These are phyloP conservation scores for Carlito syrichta DNA, from an alignment of 2,113 vertebrate genomes.

Conservation along the genomic window DNA sequence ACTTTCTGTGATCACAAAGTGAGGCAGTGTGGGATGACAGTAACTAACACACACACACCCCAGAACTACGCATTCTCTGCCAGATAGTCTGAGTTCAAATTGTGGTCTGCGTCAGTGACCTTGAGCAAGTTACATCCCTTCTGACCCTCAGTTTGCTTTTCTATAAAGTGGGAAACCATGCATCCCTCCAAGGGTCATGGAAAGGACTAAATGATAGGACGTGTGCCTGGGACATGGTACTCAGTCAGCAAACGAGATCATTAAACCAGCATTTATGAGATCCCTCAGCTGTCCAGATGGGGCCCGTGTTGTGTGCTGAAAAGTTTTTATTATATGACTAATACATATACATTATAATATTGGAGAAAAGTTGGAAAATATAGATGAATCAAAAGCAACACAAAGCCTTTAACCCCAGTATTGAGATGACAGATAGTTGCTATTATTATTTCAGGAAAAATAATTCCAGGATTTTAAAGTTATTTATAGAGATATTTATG, in stretches of 20 bases:
- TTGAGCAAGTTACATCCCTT: neutral
- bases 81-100: neutral
- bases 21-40: neutral
- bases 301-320: neutral
- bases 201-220: neutral
- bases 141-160: neutral
- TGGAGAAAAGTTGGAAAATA: neutral
- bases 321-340: neutral
- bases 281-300: neutral
- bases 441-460: neutral
- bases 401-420: neutral
- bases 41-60: too few relatives aligned
- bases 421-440: neutral
- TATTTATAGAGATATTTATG: neutral
- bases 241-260: neutral
- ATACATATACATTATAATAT: neutral
- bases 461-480: neutral
- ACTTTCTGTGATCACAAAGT: neutral
- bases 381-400: neutral
- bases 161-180: neutral
- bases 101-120: neutral
- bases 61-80: neutral
- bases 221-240: fast-evolving
- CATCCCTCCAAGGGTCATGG: fast-evolving
- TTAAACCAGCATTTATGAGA: neutral